Percentiles rank a stretch among this genome's conserved stretches.
Conservation (phyloP, 2,888 invertebrate genomes). For the Ypsolopha scabrella region DNA sequence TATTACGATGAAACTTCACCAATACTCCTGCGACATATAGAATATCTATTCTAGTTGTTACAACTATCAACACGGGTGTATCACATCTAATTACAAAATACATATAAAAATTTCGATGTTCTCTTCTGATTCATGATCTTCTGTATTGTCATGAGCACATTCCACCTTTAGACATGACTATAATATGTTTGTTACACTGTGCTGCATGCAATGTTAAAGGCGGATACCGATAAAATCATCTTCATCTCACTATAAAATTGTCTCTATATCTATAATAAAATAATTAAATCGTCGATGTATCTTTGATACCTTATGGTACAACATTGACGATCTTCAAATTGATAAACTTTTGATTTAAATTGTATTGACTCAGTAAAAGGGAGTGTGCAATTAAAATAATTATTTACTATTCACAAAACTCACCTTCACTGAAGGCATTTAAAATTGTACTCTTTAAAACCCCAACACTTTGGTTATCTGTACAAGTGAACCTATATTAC, state of each 20-base stretch:
- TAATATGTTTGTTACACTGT: background rate
- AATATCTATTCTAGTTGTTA: background rate
- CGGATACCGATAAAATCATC: background rate
- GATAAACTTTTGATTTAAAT: background rate
- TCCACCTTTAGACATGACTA: constrained; percentile 6
- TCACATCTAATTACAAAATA: constrained; percentile 10
- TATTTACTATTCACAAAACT: constrained; percentile 14
- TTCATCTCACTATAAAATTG: background rate
- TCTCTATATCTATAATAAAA: constrained; percentile 4
- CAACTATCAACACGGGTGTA: constrained; percentile 2
- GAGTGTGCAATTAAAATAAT: constrained; percentile 36
- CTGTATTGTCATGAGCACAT: constrained; percentile 42
- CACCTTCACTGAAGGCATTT: constrained; percentile 65
- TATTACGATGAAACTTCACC: background rate
- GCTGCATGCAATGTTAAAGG: constrained; percentile 3
- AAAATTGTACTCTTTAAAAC: constrained; percentile 56
- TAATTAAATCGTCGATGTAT: background rate
- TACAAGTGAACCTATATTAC: constrained; percentile 44
- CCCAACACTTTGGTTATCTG: constrained; percentile 41
- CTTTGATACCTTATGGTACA: background rate
- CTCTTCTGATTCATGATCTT: constrained; percentile 20
- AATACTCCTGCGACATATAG: background rate
- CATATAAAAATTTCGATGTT: constrained; percentile 9
- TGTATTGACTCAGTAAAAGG: constrained; percentile 55
- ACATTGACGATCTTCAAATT: background rate